Evolutionary conservation across 2,797 vertebrate species (phyloP), one percentile per base, ranked within the genome.

Genomic region (Chromobotia macracanthus): DNA sequence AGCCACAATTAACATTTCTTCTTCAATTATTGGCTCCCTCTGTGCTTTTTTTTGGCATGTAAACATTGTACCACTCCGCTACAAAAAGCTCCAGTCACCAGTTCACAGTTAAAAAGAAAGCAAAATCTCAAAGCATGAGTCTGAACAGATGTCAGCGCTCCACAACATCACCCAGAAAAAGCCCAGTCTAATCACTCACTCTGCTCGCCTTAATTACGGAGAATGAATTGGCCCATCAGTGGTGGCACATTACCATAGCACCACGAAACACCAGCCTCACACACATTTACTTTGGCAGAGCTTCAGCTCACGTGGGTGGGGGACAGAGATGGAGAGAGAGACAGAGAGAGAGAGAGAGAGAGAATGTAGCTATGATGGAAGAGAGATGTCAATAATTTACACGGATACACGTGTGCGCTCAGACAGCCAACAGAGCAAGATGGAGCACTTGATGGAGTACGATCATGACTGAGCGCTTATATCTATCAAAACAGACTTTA

Each of bases 151-250:
- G 72, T 72, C 72, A 44, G 71, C 74, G 65, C 78, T 76, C 76
- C 48, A 81, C 68, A 67, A 35, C 55, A 73, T 69, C 68, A 80
- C 75, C 75, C 64, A 75, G 64, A 76, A 80, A 71, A 75, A 73
- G 58, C 60, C 56, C 77, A 3, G 31, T 41, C 56, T 81, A 85
- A 83, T 84, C 70, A 75, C 63, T 81, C 83, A 78, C 71, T 76
- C 65, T 55, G 35, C 72, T 63, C 60, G 67, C 70, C 65, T 79
- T 86, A 86, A 86, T 84, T 86, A 79, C 19, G 41, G 51, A 48
- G 83, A 79, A 84, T 80, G 72, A 86, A 86, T 79, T 76, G 79
- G 68, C 81, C 79, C 65, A 80, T 84, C 78, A 72, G 68, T 18
- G 55, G 68, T 70, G 67, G 79, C 72, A 81, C 64, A 72, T 58